Percentiles rank a stretch among this genome's conserved stretches.
These are phyloP conservation scores for Drosophila virilis DNA, from an alignment of 1,140 invertebrate species.

Conservation along the genomic window DNA sequence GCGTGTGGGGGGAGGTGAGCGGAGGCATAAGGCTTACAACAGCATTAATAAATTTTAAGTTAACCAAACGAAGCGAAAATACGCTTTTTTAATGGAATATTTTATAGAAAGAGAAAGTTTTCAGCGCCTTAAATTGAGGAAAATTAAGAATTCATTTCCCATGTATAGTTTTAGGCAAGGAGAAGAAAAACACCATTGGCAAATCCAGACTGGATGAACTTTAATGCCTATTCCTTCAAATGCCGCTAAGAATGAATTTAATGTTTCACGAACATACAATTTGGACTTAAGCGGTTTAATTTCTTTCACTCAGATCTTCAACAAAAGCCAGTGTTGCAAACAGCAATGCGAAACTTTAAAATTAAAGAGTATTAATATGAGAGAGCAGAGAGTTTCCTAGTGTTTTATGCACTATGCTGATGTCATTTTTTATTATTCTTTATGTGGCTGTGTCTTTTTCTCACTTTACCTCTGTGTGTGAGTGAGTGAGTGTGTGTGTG, in stretches of 20 bases:
- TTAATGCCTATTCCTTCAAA: too few species aligned
- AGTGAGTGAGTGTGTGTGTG: not conserved
- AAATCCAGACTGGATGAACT: too few species aligned
- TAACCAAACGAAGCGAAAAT: not conserved
- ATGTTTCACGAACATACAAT: too few species aligned
- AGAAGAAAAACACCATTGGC: not conserved
- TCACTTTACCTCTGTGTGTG: not conserved
- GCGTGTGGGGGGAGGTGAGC: not conserved
- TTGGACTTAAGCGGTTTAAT: not conserved
- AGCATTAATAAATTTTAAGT: conserved; percentile 23
- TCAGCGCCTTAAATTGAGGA: too few species aligned
- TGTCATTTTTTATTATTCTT: conserved; percentile 23
- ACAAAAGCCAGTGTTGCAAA: not conserved
- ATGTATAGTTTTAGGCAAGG: too few species aligned
- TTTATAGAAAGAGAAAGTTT: not conserved
- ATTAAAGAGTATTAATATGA: conserved; percentile 37
- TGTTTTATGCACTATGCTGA: conserved; percentile 14
- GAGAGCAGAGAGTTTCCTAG: conserved; percentile 1
- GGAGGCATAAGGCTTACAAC: conserved; percentile 25
- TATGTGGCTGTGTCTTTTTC: conserved; percentile 1
- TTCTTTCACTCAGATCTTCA: not conserved
- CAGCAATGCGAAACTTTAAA: not conserved
- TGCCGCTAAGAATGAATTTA: too few species aligned
- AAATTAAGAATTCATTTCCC: too few species aligned
- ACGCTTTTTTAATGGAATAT: not conserved